Evolutionary conservation across 1,140 invertebrate species (phyloP), one percentile per base, ranked within the genome.

Genomic region (Asobara japonica): DNA sequence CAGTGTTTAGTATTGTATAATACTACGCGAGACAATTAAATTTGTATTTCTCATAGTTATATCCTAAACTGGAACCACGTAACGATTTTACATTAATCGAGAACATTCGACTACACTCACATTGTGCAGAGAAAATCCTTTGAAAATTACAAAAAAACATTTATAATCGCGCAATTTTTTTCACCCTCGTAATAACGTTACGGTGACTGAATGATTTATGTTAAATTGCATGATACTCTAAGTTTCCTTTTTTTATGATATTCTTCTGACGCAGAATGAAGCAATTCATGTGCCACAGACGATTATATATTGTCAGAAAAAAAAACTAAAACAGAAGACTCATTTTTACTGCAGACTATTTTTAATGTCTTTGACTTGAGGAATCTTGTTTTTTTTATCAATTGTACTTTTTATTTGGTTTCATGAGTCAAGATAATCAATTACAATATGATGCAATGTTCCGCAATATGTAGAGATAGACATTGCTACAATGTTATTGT

Each of bases 161-260:
- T 56, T 56, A 25, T 25, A 27, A 56, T 56, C 51, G 51, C 51
- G 51, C 51, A 56, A 56, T 25, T 56, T 56, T 56, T 56, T 56
- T 25, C 5, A 6, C 22, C 22, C 51, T 25, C 51, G 22, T 56
- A 56, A 56, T 56, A 18, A 56, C 51, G 22, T 25, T 56, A 56
- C 25, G 11, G 41, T 38, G n/a, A 10, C 11, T 16, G 3, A 25
- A 56, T 27, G 22, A 56, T 25, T 56, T 56, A 25, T 56, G 22
- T 56, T 56, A 27, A 0, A 56, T 18, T 27, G 51, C 51, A 56
- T 56, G 51, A 56, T 56, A 56, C 18, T 56, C 25, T 56, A 56
- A 56, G 51, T 56, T 56, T 20, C 22, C n/a, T n/a, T n/a, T 56
- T 27, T 56, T 56, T 56, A 51, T 56, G 22, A 56, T 56, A 6